Evolutionary conservation across 1,140 invertebrate species (phyloP).

Genomic region (Magallana angulata): DNA sequence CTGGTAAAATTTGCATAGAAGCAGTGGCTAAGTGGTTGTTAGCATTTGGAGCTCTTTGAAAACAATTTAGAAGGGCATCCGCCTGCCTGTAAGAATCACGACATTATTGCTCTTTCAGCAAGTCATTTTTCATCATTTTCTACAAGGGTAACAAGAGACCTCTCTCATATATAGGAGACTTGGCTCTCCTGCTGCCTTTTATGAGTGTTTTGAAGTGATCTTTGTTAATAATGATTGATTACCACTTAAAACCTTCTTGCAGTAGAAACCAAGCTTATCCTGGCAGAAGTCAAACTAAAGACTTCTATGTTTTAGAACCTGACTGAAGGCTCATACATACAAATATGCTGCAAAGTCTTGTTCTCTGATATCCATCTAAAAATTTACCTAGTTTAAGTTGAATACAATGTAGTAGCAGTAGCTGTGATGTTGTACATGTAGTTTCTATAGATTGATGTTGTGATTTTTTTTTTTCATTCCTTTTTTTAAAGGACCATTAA

Average conservation of each 20-base stretch:
- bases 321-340: too few relatives aligned
- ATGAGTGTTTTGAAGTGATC: slow-evolving; percentile 30
- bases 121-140: slow-evolving; percentile 35
- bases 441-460: too few relatives aligned
- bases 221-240: slow-evolving; percentile 36
- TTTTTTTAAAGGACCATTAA: too few relatives aligned
- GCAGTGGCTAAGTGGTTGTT: slow-evolving; percentile 18
- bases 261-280: slow-evolving; percentile 4
- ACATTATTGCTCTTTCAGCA: slow-evolving; percentile 33
- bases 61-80: not conserved
- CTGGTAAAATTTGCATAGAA: slow-evolving; percentile 31
- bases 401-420: too few relatives aligned
- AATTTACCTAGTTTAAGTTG: too few relatives aligned
- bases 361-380: too few relatives aligned
- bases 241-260: slow-evolving; percentile 25
- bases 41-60: slow-evolving; percentile 19
- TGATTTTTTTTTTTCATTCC: too few relatives aligned
- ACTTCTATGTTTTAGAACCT: too few relatives aligned
- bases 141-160: slow-evolving; percentile 26
- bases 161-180: slow-evolving; percentile 17
- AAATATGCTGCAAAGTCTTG: too few relatives aligned
- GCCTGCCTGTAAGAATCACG: not conserved
- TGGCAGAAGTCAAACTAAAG: not conserved
- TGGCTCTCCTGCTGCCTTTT: slow-evolving; percentile 20
- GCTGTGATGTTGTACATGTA: too few relatives aligned